Evolutionary conservation across 2,888 invertebrate species (phyloP), one percentile per base, ranked within the genome.

Genomic region (Disparrhopalites patrizii): DNA sequence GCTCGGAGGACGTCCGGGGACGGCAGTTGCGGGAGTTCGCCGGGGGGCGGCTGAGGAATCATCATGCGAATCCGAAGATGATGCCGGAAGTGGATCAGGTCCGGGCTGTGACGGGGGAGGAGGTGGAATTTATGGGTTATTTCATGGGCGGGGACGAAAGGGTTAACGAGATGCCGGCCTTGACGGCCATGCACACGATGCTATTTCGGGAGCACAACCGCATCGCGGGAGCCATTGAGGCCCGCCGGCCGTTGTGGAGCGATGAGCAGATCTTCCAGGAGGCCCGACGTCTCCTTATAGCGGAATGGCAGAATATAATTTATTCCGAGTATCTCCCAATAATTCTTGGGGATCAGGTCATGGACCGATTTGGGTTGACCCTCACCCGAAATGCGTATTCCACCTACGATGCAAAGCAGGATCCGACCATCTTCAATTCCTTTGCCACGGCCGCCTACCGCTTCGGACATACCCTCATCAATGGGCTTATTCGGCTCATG

Each of bases 161-260:
- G 23, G 75, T 75, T 0, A 75, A 75, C 66, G 75, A 75, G 66
- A 75, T 75, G 75, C 75, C 75, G 0, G 75, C 72, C 1, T 55
- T 75, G 20, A 73, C 75, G 18, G 66, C 65, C 2, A 62, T 75
- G 65, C 75, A 75, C 58, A 74, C 69, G 25, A 62, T 73, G 20
- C 54, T 71, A 5, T 69, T 74, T 25, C 63, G 73, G 20, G 74
- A 74, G 51, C 74, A 74, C 51, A 74, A 74, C 47, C 68, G 74
- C 18, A 57, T 74, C 18, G 74, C 74, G 0, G 60, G 36, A 10
- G 61, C 60, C 62, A 70, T 74, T 8, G 47, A 63, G 25, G 3
- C 10, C 7, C 13, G 63, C 0, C 25, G 56, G 10, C 68, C 69
- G 1, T n/a, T 61, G 1, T 72, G 71, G 73, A 38, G 47, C 2